Evolutionary conservation across 2,113 vertebrate genomes (phyloP).

Genomic region (Boulengeromyrus knoepffleri): DNA sequence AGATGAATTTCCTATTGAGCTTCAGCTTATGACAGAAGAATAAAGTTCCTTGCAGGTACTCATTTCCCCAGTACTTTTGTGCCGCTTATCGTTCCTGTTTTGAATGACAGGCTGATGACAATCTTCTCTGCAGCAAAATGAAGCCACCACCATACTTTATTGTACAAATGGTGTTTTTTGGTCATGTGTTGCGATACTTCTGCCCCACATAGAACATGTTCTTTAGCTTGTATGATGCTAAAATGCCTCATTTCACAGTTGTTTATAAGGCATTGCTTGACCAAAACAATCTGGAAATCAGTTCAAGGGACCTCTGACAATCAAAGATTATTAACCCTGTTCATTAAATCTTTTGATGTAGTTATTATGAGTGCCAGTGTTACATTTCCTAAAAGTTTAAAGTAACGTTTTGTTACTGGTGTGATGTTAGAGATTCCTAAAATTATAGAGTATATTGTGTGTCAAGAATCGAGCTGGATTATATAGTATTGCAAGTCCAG

Average conservation of each 20-base stretch:
- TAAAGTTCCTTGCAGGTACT: neutral
- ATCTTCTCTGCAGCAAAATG: neutral
- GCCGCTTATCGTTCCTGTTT: neutral
- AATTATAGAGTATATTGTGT: neutral
- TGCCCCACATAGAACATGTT: neutral
- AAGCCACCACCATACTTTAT: neutral
- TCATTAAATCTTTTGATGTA: neutral
- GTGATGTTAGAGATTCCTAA: neutral
- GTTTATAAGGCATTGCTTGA: neutral
- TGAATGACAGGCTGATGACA: neutral
- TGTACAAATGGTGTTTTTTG: neutral
- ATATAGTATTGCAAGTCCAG: neutral
- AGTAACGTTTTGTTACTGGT: neutral
- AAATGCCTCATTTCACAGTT: neutral
- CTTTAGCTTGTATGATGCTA: neutral
- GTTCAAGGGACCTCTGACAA: neutral
- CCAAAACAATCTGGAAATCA: neutral
- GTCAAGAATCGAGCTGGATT: neutral
- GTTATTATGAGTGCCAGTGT: neutral
- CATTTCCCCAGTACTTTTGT: neutral
- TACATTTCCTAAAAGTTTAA: neutral
- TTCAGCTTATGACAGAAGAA: neutral
- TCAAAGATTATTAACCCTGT: neutral
- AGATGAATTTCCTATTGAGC: neutral
- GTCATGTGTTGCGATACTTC: neutral